Conservation (phyloP, 2,113 vertebrate species). For the Geococcyx californianus region DNA sequence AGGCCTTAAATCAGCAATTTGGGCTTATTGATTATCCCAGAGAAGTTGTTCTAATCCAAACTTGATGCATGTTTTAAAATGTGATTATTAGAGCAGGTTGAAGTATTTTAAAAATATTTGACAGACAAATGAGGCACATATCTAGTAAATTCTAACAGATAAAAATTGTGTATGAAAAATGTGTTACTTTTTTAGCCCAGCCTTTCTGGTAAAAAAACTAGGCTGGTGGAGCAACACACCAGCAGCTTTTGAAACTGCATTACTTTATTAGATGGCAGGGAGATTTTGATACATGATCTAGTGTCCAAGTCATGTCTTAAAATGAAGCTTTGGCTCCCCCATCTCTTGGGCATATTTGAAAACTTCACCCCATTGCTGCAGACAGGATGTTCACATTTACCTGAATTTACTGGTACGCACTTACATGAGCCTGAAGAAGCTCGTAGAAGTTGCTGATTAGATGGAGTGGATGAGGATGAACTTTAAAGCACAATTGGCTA, state of each 20-base stretch:
- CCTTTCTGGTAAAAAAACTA: constrained; percentile 25
- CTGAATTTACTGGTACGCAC: not conserved
- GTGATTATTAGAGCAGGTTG: constrained; percentile 51
- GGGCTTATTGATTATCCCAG: constrained; percentile 50
- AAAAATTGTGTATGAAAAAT: constrained; percentile 20
- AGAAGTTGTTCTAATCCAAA: constrained; percentile 60
- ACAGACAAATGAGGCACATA: constrained; percentile 11
- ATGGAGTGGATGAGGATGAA: constrained; percentile 4
- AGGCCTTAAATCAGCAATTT: constrained; percentile 66
- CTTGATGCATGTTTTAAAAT: constrained; percentile 60
- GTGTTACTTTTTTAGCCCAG: constrained; percentile 37
- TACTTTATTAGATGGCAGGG: not conserved
- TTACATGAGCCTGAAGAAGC: not conserved
- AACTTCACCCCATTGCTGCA: not conserved
- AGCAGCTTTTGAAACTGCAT: constrained; percentile 43
- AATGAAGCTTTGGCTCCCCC: not conserved
- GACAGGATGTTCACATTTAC: not conserved
- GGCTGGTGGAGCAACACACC: constrained; percentile 50
- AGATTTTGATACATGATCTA: not conserved
- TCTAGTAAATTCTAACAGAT: constrained; percentile 44
- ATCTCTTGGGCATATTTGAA: not conserved
- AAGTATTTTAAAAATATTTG: constrained; percentile 57
- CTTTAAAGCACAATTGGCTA: constrained; percentile 22
- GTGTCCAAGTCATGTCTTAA: not conserved
- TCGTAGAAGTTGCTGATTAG: not conserved